Conservation (phyloP, 2,797 vertebrate species). For the Lemur catta region DNA sequence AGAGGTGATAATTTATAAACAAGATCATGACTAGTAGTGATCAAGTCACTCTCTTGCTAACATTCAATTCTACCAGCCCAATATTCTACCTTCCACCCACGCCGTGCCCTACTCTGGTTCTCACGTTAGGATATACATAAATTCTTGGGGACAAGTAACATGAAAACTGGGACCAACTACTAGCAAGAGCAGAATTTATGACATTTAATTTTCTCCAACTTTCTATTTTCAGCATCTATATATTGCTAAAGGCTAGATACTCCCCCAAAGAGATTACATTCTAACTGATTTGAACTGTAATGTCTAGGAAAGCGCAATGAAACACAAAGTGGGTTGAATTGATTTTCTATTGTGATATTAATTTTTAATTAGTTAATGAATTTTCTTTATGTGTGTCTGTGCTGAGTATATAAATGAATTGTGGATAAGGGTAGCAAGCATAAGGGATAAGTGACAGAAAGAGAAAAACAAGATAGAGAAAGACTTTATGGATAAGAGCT, state of each 20-base stretch:
- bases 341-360: neutral
- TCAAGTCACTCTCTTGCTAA: neutral
- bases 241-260: neutral
- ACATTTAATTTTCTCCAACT: neutral
- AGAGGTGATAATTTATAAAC: neutral
- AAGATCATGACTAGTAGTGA: neutral
- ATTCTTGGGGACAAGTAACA: neutral
- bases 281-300: neutral
- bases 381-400: neutral
- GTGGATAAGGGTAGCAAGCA: neutral
- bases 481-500: neutral
- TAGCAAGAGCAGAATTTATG: neutral
- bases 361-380: neutral
- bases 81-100: neutral
- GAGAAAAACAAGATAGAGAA: neutral
- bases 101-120: neutral
- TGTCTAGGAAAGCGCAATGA: neutral
- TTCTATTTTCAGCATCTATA: neutral
- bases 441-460: neutral
- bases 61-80: neutral
- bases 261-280: neutral
- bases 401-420: neutral
- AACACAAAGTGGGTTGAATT: neutral
- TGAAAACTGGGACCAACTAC: neutral
- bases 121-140: neutral